Percentiles rank a stretch among this genome's conserved stretches.
Conservation (phyloP, 2,888 invertebrate genomes). For the Spisula solida region DNA sequence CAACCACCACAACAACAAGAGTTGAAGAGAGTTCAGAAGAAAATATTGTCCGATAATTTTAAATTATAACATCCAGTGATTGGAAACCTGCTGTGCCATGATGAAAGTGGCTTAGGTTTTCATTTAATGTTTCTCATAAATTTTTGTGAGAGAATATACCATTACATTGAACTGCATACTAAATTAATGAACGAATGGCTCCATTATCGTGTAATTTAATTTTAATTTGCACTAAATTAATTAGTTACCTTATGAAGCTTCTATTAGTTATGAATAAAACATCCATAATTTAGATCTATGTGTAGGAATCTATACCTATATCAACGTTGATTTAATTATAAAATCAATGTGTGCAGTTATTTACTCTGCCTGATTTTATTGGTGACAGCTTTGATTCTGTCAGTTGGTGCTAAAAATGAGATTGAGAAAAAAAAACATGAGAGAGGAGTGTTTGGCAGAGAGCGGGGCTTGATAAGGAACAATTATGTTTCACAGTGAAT, state of each 20-base stretch:
- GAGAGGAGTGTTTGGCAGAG: no score
- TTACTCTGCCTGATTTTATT: background rate
- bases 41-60: no score
- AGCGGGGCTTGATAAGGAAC: no score
- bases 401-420: no score
- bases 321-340: background rate
- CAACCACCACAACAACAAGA: no score
- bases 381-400: background rate
- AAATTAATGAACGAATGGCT: background rate
- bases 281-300: background rate
- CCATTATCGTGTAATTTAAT: background rate
- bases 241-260: conserved; percentile 2
- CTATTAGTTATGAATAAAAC: conserved; percentile 9
- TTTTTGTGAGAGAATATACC: background rate
- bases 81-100: background rate
- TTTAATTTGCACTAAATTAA: conserved; percentile 15
- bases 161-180: background rate
- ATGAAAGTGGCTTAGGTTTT: background rate
- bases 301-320: background rate
- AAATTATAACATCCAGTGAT: background rate
- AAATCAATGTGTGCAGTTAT: conserved; percentile 17
- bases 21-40: no score
- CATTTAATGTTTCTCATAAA: background rate
- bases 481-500: no score
- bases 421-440: no score